Conservation (phyloP, 2,113 vertebrate genomes). For the Microtus richardsoni region DNA sequence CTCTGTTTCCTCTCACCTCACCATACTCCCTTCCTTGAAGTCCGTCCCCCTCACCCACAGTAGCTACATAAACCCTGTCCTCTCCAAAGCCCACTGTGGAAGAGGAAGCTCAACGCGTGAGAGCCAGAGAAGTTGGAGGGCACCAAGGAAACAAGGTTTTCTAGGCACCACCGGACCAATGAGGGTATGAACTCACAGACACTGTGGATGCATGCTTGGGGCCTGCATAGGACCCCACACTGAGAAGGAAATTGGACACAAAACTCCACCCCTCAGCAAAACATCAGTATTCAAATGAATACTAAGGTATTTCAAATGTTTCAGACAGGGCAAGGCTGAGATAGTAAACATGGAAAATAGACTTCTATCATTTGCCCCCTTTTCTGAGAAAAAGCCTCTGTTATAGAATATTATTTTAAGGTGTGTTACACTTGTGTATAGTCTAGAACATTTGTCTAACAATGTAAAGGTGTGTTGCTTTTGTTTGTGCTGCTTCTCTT, state of each 20-base stretch:
- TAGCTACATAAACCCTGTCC: neutral
- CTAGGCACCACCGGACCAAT: no score
- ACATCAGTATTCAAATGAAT: neutral
- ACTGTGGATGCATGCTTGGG: neutral
- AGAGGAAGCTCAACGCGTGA: neutral
- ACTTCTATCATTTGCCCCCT: no score
- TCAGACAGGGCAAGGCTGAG: no score
- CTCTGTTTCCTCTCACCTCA: neutral
- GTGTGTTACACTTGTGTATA: no score
- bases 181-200: neutral
- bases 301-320: no score
- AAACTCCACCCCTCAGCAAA: neutral
- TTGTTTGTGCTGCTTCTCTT: no score
- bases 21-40: no score
- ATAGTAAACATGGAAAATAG: no score
- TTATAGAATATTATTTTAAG: no score
- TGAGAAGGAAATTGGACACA: neutral
- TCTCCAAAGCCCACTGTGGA: neutral
- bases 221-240: neutral
- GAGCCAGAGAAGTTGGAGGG: neutral
- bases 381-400: no score
- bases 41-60: neutral
- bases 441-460: no score
- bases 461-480: no score
- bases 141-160: neutral